Percentiles rank a stretch among this genome's conserved stretches.
These are phyloP conservation scores for Arenaria interpres DNA, from an alignment of 2,113 vertebrate species.

Conservation along the genomic window DNA sequence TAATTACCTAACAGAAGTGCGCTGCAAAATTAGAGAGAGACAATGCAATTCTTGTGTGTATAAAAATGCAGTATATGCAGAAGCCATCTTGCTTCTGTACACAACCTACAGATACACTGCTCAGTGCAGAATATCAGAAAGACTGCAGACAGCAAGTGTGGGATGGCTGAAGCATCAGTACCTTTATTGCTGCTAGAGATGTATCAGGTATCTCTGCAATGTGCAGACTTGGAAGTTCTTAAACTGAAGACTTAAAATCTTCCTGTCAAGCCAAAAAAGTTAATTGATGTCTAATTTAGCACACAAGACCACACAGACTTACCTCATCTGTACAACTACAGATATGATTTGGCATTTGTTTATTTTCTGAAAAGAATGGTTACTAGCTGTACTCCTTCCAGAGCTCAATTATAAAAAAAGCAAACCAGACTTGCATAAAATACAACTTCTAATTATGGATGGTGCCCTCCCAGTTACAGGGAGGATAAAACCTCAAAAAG, in stretches of 20 bases:
- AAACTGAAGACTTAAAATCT: background rate
- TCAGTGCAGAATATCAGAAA: background rate
- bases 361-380: background rate
- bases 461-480: background rate
- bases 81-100: slow-evolving; percentile 6
- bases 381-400: background rate
- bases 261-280: background rate
- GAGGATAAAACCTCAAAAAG: background rate
- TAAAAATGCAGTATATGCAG: background rate
- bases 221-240: background rate
- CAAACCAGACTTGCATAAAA: background rate
- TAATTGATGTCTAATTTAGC: background rate
- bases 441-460: background rate
- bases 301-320: background rate
- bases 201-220: background rate
- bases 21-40: background rate
- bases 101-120: background rate
- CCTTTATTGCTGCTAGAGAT: background rate
- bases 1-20: background rate
- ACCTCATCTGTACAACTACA: background rate
- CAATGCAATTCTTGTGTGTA: background rate
- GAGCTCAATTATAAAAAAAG: background rate
- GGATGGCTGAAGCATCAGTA: background rate
- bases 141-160: background rate
- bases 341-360: background rate